Evolutionary conservation across 2,888 invertebrate genomes (phyloP), one percentile per base, ranked within the genome.

Genomic region (Patella pellucida): DNA sequence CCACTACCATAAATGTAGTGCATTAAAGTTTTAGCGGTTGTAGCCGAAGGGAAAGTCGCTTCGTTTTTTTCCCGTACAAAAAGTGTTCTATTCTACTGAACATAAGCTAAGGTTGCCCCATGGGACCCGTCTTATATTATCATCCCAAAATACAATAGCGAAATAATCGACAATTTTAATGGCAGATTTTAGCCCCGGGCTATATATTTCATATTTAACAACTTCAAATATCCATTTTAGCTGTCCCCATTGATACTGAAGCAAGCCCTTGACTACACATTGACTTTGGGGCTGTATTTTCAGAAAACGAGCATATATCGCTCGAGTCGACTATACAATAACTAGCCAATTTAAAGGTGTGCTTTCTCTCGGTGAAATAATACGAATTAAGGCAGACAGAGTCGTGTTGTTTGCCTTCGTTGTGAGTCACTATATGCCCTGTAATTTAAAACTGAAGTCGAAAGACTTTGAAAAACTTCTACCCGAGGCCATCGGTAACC

Each of bases 21-120:
- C 62, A 62, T 62, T 62, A 62, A 62, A 62, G 19, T 62, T 62
- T 19, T 23, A 23, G 19, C 62, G 41, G 19, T 23, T 23, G 14
- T 62, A 62, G 62, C 62, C 62, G 62, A 62, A 62, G 62, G 62
- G 62, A 62, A 62, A 62, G 62, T 62, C 62, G 62, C 23, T 62
- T 62, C 19, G 12, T 19, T 62, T 41, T 41, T 62, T 62, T 62
- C 14, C 12, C 23, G 23, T 19, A 23, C 19, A 62, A 62, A 62
- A 62, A 62, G 62, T 23, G 9, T 14, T 23, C 62, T 23, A 19
- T 62, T 62, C 23, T 62, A 62, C 19, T 23, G 62, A 19, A 62
- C 62, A 62, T 62, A 62, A 62, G 62, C 19, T 62, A 62, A 19
- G 23, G 12, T 62, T 62, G 62, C 62, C 62, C 62, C 62, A 62